These are phyloP conservation scores for Amazona guildingii DNA, from an alignment of 2,113 vertebrate species.

Conservation along the genomic window DNA sequence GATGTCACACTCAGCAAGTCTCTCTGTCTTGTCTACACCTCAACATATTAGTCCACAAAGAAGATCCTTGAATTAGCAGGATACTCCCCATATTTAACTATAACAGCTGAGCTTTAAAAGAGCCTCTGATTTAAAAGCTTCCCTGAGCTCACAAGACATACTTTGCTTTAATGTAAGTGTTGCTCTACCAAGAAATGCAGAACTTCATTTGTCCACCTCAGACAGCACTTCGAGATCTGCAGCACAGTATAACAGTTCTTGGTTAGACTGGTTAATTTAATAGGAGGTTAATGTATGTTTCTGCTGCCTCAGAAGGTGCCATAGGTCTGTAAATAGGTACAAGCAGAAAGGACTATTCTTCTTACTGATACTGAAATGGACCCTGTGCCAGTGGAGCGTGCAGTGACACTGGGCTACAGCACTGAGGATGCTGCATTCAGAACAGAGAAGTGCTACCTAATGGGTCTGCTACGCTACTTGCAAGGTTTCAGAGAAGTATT, in stretches of 20 bases:
- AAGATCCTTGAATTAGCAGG: not conserved
- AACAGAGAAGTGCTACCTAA: not conserved
- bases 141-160: accelerated
- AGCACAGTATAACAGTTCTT: not conserved
- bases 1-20: not conserved
- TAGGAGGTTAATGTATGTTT: not conserved
- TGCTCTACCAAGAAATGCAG: not conserved
- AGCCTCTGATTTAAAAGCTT: not conserved
- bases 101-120: not conserved
- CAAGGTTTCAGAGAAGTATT: not conserved
- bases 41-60: not conserved
- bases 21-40: not conserved
- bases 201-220: not conserved
- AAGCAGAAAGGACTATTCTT: not conserved
- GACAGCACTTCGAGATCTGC: not conserved
- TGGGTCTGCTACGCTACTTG: accelerated
- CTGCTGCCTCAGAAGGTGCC: not conserved
- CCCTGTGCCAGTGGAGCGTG: accelerated
- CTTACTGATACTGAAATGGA: not conserved
- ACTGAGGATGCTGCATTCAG: accelerated
- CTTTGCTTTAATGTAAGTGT: not conserved
- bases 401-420: not conserved
- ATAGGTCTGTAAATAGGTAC: accelerated
- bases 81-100: not conserved
- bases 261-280: not conserved